These are phyloP conservation scores for Alethe castanea DNA, from an alignment of 2,113 vertebrate species.

Conservation along the genomic window DNA sequence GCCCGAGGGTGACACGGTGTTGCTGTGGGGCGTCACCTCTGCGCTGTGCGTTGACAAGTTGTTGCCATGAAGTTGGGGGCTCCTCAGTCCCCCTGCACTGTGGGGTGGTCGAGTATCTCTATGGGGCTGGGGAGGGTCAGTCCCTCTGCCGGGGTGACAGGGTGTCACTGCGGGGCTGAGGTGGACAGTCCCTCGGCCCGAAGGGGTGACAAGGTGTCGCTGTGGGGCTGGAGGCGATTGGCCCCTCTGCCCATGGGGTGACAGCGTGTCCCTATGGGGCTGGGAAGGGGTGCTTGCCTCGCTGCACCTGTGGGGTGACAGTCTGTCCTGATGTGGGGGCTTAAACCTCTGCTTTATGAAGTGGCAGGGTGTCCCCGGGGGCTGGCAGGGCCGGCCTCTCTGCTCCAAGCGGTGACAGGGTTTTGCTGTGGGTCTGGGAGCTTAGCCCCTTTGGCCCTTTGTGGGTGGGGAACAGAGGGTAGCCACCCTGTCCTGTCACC, in stretches of 20 bases:
- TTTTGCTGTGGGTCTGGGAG: not conserved
- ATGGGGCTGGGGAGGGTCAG: not conserved
- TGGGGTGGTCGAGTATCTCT: not conserved
- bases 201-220: fast-evolving
- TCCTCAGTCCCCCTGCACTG: fast-evolving
- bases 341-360: not conserved
- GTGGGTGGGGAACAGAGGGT: fast-evolving
- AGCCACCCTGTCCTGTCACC: not conserved
- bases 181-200: fast-evolving
- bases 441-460: not conserved
- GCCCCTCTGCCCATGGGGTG: not conserved
- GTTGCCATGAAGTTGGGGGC: fast-evolving
- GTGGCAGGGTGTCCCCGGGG: not conserved
- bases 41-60: not conserved
- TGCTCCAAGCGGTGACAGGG: not conserved
- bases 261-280: not conserved
- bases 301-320: too few species aligned
- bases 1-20: not conserved
- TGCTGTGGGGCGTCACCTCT: not conserved
- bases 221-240: not conserved
- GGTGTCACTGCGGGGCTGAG: not conserved
- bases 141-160: not conserved
- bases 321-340: not conserved
- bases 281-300: not conserved
- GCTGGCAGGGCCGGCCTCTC: fast-evolving